These are phyloP conservation scores for Charadrius vociferus DNA, from an alignment of 2,113 vertebrate genomes.

Conservation along the genomic window DNA sequence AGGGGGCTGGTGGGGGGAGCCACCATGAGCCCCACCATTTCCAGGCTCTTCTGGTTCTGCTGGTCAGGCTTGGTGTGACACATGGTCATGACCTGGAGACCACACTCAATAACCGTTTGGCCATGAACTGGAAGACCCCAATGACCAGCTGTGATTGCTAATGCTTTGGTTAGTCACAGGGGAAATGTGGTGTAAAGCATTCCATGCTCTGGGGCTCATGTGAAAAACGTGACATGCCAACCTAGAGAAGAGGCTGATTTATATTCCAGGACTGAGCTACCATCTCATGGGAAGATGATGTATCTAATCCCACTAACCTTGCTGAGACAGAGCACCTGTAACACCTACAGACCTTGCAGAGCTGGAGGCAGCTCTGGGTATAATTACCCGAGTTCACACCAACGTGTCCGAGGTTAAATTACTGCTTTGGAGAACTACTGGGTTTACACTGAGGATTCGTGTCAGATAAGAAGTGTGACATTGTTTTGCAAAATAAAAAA, in stretches of 20 bases:
- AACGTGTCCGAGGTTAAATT: neutral
- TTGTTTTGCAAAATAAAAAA: constrained; percentile 16
- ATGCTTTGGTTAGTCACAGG: neutral
- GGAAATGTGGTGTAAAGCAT: neutral
- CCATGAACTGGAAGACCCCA: neutral
- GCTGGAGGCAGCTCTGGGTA: neutral
- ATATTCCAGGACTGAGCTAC: neutral
- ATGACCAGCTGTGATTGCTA: neutral
- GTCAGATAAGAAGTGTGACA: constrained; percentile 32
- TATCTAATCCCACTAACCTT: neutral
- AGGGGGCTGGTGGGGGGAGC: neutral
- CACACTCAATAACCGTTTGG: neutral
- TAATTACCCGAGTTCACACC: neutral
- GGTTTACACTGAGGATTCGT: neutral
- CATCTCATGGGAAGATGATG: neutral
- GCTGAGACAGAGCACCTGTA: constrained; percentile 24
- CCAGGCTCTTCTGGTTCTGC: neutral
- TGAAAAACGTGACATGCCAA: neutral
- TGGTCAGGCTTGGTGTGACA: neutral
- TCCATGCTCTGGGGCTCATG: neutral
- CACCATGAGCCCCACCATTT: neutral
- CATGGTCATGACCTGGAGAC: neutral
- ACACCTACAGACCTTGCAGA: neutral
- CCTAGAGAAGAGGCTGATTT: neutral
- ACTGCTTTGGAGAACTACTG: neutral